Base-by-base conservation (phyloP, 1,140 invertebrate genomes). In the Daktulosphaira vitifoliae region DNA sequence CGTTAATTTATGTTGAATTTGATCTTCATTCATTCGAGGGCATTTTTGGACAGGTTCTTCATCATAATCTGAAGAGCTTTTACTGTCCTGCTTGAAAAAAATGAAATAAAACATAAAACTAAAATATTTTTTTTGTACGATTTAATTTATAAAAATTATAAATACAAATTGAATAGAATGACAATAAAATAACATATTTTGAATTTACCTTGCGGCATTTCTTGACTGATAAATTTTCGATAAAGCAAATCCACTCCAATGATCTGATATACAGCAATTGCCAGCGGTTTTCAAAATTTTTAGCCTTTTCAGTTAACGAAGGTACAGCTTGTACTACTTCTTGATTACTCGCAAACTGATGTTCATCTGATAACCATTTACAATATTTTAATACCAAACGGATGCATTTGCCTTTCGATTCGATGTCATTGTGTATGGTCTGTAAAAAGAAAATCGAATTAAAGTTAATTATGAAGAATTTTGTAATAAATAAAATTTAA, bases 241-340 rank as follows among this genome's bases (percentile, higher is more conserved):
- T 78, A 71, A 86, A 81, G 76, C 87, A 90, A 77, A 91, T 88
- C 84, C 90, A 90, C 81, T 95, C 92, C 71, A 93, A 80, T 20
- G 88, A 86, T 68, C 87, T 80, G 70, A 95, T 77, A 79, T 90
- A 93, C 65, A 93, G 79, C 67, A 87, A 81, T 74, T 94, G 90
- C 88, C 90, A 93, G 70, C 89, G 85, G 48, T 85, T 79, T 75
- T 93, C 87, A 48, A 93, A 77, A 26, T 82, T 84, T 56, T 76
- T 74, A 67, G 78, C 80, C 69, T 72, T 74, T 69, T 66, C 44
- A 39, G 67, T 16, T 66, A 65, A 7, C 51, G 66, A 6, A 49
- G 65, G 62, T 1, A 33, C 39, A 25, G 52, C 33, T 51, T 65
- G 25, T 65, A 67, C 18, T 22, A 50, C 23, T 29, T 67, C 59